Evolutionary conservation across 2,113 vertebrate species (phyloP).

Genomic region (Cichladusa arquata): DNA sequence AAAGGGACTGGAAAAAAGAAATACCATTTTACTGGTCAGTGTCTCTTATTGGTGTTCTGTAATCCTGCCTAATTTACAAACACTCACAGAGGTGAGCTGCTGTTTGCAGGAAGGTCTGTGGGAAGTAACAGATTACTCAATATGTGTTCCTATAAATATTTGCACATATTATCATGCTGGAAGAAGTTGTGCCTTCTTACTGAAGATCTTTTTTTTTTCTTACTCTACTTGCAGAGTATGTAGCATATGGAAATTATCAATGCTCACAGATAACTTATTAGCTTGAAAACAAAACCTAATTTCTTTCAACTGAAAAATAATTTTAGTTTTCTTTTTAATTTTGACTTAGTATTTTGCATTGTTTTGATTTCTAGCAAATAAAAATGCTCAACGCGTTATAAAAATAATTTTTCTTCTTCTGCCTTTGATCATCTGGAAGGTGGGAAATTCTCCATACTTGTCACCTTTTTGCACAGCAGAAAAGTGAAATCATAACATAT

Average conservation of each 20-base stretch:
- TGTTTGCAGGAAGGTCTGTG: neutral
- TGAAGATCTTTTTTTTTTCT: neutral
- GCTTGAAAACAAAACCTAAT: neutral
- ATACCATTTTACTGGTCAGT: neutral
- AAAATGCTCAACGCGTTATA: neutral
- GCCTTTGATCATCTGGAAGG: neutral
- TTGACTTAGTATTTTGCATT: neutral
- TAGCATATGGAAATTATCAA: neutral
- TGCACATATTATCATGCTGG: neutral
- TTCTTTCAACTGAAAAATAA: neutral
- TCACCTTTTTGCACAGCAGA: neutral
- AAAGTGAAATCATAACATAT: slow-evolving; percentile 34
- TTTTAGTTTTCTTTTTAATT: neutral
- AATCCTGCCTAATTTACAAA: neutral
- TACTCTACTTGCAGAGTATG: neutral
- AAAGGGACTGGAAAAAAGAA: neutral
- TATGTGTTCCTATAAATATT: neutral
- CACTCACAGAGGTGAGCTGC: neutral
- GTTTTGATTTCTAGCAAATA: neutral
- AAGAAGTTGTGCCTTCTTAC: neutral
- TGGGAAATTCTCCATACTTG: slow-evolving; percentile 11
- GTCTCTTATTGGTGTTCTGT: neutral
- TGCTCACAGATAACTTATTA: neutral
- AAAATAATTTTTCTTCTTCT: neutral
- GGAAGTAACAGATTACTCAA: neutral